Base-by-base conservation (phyloP, 2,888 invertebrate species). In the Yponomeuta plumbellus region DNA sequence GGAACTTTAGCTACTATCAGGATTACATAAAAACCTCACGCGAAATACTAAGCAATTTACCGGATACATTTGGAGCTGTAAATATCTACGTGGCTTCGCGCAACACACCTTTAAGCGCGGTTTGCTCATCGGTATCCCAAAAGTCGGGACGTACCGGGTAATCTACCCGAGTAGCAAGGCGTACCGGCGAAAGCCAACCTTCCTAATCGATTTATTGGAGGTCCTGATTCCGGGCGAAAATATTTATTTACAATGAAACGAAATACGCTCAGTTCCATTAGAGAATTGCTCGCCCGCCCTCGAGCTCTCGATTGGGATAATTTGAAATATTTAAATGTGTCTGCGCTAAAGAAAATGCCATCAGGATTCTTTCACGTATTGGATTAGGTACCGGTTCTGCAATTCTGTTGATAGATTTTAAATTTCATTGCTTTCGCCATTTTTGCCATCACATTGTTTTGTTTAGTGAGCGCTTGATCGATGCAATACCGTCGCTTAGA, bases 201-300 rank as follows among this genome's bases (percentile, higher is more conserved):
- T 76, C 81, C 83, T 83, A 86, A 86, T 86, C 85, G 84, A 86
- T 86, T 86, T 85, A 83, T 75, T 78, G 80, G 80, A 73, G 71
- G 70, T 73, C 75, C 73, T 71, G 76, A 76, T 79, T 78, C 44
- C 78, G 70, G 69, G 73, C 77, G 74, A 80, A 80, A 79, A 77
- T 75, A 75, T 77, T 79, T 79, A 80, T 82, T 81, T 80, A 59
- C 59, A 59, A 59, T 59, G 59, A 59, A 59, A 59, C 59, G 59
- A 59, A 59, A 59, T 59, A 59, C 59, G 23, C 59, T 52, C 59
- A 20, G 21, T 20, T 59, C 59, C 59, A 59, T 59, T 59, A 59
- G 59, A 59, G 59, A 59, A 59, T 59, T 59, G 59, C 59, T 22
- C 23, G 59, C 59, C 13, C 13, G 21, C 59, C 59, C 22, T 13